Conservation (phyloP, 2,888 invertebrate species). For the Aphrophora alni region DNA sequence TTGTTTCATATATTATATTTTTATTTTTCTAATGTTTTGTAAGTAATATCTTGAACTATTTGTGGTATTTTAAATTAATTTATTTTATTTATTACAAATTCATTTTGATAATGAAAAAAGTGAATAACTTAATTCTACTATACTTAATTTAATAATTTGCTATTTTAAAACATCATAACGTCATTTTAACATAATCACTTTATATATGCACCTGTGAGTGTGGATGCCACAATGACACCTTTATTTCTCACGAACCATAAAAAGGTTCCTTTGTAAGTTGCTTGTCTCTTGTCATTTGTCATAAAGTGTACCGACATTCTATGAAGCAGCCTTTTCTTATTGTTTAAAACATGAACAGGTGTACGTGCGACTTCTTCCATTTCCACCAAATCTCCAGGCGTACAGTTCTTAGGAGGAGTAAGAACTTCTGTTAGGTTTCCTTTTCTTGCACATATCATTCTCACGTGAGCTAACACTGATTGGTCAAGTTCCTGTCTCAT, state of each 20-base stretch:
- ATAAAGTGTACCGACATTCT: background rate
- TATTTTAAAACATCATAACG: too few species aligned
- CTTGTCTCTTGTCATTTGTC: background rate
- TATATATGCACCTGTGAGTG: background rate
- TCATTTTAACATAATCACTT: background rate
- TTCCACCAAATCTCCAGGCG: background rate
- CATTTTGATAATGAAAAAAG: too few species aligned
- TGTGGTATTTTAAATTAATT: too few species aligned
- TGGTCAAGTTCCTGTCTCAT: background rate
- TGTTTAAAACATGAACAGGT: background rate
- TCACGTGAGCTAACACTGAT: background rate
- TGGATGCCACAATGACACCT: background rate
- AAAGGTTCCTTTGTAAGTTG: background rate
- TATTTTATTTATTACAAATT: too few species aligned
- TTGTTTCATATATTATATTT: too few species aligned
- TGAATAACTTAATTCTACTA: too few species aligned
- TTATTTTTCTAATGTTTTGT: too few species aligned
- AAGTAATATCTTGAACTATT: too few species aligned
- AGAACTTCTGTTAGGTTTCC: background rate
- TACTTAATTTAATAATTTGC: too few species aligned
- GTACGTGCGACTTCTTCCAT: background rate
- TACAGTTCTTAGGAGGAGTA: background rate
- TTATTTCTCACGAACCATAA: background rate
- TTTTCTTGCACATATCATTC: background rate
- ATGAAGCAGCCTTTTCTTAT: background rate